Conservation (phyloP, 2,888 invertebrate genomes). For the Zele albiditarsus region DNA sequence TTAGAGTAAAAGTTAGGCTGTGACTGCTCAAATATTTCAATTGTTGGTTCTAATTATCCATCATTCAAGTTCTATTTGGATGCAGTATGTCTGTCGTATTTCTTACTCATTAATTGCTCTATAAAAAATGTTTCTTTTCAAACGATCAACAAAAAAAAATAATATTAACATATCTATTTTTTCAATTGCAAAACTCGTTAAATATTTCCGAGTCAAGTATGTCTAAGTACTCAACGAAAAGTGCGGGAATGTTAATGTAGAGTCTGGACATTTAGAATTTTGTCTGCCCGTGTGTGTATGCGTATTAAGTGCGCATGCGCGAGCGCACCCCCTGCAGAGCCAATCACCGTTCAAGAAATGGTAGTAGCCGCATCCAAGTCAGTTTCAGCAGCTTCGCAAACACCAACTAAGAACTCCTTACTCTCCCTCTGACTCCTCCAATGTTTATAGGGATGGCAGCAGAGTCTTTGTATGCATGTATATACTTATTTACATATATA, state of each 20-base stretch:
- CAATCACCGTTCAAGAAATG: constrained; percentile 72
- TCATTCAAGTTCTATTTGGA: no score
- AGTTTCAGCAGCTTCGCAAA: constrained; percentile 48
- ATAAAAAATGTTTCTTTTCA: no score
- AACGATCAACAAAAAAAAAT: no score
- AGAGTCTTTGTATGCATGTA: constrained; percentile 32
- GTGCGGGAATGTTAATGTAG: constrained; percentile 10
- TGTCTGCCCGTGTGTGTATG: constrained; percentile 38
- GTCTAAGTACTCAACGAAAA: background rate
- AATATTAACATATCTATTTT: no score
- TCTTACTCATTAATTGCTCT: no score
- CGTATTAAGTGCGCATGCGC: constrained; percentile 56
- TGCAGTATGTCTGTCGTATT: no score
- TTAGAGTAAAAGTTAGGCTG: no score
- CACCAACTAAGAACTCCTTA: constrained; percentile 27
- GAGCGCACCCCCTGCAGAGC: constrained; percentile 71
- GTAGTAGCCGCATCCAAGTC: constrained; percentile 65
- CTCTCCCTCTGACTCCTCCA: constrained; percentile 32
- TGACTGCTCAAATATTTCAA: no score
- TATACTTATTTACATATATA: constrained; percentile 10
- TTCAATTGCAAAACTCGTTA: background rate
- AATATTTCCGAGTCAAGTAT: no score
- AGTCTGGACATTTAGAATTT: background rate
- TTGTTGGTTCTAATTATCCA: no score
- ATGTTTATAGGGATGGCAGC: constrained; percentile 34